A percentile compares a stretch with the other conserved stretches of the same genome.
Conservation (phyloP, 2,113 vertebrate genomes). For the Channa maculata region DNA sequence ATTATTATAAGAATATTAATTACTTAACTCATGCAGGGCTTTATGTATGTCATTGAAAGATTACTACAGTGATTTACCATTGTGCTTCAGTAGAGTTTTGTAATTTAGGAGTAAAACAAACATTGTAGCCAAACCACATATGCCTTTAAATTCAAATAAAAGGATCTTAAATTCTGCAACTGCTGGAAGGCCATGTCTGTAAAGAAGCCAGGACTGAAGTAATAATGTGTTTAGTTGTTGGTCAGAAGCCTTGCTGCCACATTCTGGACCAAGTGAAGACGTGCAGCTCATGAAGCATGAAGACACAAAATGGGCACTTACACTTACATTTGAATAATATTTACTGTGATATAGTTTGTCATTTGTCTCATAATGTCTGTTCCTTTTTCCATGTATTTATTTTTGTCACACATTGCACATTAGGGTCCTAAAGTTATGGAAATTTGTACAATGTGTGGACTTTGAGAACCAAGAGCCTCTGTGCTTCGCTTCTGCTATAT, state of each 20-base stretch:
- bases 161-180: conserved; percentile 56
- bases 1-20: no score
- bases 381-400: conserved; percentile 25
- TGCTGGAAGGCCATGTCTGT: conserved; percentile 45
- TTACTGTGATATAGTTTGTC: conserved; percentile 1
- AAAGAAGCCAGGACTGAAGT: conserved; percentile 60
- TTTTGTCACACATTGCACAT: conserved; percentile 23
- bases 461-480: conserved; percentile 42
- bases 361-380: neutral
- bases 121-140: conserved; percentile 60
- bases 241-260: conserved; percentile 51
- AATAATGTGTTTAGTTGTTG: conserved; percentile 47
- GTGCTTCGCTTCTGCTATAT: conserved; percentile 53
- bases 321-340: conserved; percentile 23
- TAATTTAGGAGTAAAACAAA: conserved; percentile 28
- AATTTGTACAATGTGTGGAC: conserved; percentile 42
- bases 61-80: no score
- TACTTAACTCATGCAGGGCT: no score
- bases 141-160: conserved; percentile 66
- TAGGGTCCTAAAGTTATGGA: conserved; percentile 24
- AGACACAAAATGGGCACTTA: conserved; percentile 22
- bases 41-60: no score
- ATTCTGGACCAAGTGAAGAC: conserved; percentile 42
- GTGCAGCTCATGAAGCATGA: conserved; percentile 10
- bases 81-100: no score